Base-by-base conservation (phyloP, 2,113 vertebrate species). In the Odocoileus virginianus region DNA sequence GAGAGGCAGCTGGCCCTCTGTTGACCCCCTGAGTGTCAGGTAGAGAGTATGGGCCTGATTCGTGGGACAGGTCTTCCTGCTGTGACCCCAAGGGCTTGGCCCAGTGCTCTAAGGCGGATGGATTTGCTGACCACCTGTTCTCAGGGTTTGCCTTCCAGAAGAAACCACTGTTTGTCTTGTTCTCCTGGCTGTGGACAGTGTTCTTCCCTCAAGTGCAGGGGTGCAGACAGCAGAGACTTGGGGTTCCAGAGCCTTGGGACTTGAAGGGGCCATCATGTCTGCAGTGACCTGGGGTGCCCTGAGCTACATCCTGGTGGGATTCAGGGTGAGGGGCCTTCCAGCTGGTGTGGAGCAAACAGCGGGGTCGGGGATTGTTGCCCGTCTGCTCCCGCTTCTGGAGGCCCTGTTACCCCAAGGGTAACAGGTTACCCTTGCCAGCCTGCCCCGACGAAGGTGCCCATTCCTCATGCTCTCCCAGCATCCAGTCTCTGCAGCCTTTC, bases 371-470 rank as follows among this genome's bases (percentile, higher is more conserved):
- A 1, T 6, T 40, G 17, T 21, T 55, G 33, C 47, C 74, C 28
- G 0, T 23, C 79, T 57, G 58, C 74, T 89, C 36, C 64, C 10
- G 9, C 33, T 19, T 85, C 60, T 11, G 9, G 71, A 54, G 45
- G 43, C 55, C 61, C 91, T 23, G 2, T 47, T 40, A 40, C 40
- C 40, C 40, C 40, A 40, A 40, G 40, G 40, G 40, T 40, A 40
- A 40, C 40, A 40, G 40, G 40, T 40, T 40, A 40, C 33, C 45
- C 28, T 43, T 61, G 30, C n/a, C 58, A 12, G 6, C 55, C 43
- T 74, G 19, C 13, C 86, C 19, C 0, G 0, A 17, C 27, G 6
- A 50, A 23, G 52, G 36, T 40, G 25, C 82, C 43, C 19, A 0
- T 27, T 54, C 58, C 54, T 52, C 52, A 1, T 6, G 15, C 23